A percentile compares a stretch with the other conserved stretches of the same genome.
Evolutionary conservation across 2,113 vertebrate genomes (phyloP).

Genomic region (Haemorhous mexicanus): DNA sequence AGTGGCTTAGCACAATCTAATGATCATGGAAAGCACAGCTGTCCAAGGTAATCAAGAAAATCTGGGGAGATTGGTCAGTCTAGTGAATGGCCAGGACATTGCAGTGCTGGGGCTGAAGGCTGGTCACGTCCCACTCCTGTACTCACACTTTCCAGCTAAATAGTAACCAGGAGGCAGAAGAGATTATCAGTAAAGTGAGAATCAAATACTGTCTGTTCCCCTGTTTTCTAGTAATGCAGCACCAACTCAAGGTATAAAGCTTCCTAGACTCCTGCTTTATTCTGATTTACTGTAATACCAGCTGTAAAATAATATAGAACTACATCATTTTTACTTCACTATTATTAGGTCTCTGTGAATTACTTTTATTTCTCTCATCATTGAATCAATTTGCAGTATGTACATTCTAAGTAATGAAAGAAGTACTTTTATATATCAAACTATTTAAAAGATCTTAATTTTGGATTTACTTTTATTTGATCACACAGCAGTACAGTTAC

Average conservation of each 20-base stretch:
- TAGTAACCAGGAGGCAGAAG: not conserved
- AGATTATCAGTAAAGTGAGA: not conserved
- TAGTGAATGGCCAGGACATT: not conserved
- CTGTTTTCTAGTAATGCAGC: not conserved
- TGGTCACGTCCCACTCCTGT: not conserved
- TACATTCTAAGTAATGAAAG: not conserved
- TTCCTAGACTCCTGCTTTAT: not conserved
- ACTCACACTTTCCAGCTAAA: not conserved
- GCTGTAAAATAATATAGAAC: not conserved
- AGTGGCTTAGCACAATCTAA: not conserved
- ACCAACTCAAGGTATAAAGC: not conserved
- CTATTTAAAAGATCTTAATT: not conserved
- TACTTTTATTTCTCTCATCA: not conserved
- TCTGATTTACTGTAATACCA: not conserved
- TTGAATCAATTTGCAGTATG: not conserved
- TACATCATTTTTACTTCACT: not conserved
- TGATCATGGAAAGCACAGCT: not conserved
- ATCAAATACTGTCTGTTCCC: not conserved
- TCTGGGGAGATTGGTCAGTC: not conserved
- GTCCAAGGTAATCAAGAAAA: not conserved
- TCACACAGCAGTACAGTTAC: not conserved
- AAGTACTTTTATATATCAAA: not conserved
- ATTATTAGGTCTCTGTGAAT: not conserved
- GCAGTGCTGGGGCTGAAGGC: not conserved
- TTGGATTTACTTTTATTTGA: not conserved